A percentile compares a stretch with the other conserved stretches of the same genome.
These are phyloP conservation scores for Lucilia cuprina DNA, from an alignment of 1,140 invertebrate species.

Conservation along the genomic window DNA sequence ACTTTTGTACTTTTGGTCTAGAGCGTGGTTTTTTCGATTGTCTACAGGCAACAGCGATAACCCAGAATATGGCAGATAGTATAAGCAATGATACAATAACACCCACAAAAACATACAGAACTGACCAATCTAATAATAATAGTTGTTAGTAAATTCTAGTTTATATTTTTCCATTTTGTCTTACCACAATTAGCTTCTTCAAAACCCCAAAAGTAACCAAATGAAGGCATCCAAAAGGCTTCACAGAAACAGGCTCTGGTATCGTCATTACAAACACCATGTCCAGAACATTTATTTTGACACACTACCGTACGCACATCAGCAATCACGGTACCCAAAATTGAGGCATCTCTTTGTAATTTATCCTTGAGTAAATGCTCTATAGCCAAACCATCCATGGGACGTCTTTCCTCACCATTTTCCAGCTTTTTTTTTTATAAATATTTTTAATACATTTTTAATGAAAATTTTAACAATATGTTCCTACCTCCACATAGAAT, in stretches of 20 bases:
- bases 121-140: conserved; percentile 78
- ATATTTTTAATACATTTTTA: neutral
- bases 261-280: conserved; percentile 86
- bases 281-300: conserved; percentile 92
- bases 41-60: conserved; percentile 72
- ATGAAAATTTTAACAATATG: neutral
- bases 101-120: conserved; percentile 84
- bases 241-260: conserved; percentile 88
- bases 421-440: neutral
- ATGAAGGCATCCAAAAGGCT: conserved; percentile 93
- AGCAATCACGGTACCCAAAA: conserved; percentile 77
- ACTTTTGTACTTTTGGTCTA: conserved; percentile 66
- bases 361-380: conserved; percentile 72
- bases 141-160: neutral
- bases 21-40: conserved; percentile 64
- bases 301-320: conserved; percentile 84
- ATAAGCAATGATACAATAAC: conserved; percentile 71
- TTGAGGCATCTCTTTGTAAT: conserved; percentile 72
- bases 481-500: conserved; percentile 67
- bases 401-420: conserved; percentile 61
- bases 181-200: conserved; percentile 67
- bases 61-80: conserved; percentile 74
- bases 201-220: conserved; percentile 64
- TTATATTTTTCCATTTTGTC: neutral
- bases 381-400: conserved; percentile 67